Base-by-base conservation (phyloP, 2,113 vertebrate species). In the Pyxicephalus adspersus region DNA sequence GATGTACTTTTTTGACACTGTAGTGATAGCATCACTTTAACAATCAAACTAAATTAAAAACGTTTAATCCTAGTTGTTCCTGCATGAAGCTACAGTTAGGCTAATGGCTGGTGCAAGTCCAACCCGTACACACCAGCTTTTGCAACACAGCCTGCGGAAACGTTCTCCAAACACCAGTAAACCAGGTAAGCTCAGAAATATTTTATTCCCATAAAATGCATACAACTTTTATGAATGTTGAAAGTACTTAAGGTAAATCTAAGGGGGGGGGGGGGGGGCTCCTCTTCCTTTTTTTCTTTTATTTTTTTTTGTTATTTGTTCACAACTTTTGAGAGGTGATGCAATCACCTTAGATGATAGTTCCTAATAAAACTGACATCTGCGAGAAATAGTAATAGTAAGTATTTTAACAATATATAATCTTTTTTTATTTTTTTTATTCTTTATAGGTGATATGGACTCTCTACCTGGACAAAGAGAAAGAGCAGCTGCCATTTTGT, bases 61-160 rank as follows among this genome's bases (percentile, higher is more conserved):
- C 31, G 54, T 73, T 74, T 16, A 34, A 34, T 60, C 13, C 28
- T 85, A 99, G 98, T 92, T 99, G 86, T 99, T 99, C 80, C 94
- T 99, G 26, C 98, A 99, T 0, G 98, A 99, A 90, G 98, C 98
- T 72, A 98, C 97, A 0, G 96, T 99, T 84, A 94, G 98, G 70
- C 88, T 99, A 85, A 99, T 99, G 97, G 98, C 98, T 0, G 98
- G 98, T 63, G 98, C 98, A 86, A 98, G 98, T 90, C 98, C 98
- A 29, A 99, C 97, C 0, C 94, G 97, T 34, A 99, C 98, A 8
- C 98, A 99, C 90, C 98, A 97, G 90, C 93, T 99, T 80, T 90
- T 99, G 89, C 96, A 99, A 84, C 96, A 98, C 91, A 96, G 96
- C 86, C 89, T 99, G 71, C 91, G 96, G 55, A 90, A 96, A 20